Percentiles rank a stretch among this genome's conserved stretches.
These are phyloP conservation scores for Zygogramma bicolorata DNA, from an alignment of 2,888 invertebrate species.

Conservation along the genomic window DNA sequence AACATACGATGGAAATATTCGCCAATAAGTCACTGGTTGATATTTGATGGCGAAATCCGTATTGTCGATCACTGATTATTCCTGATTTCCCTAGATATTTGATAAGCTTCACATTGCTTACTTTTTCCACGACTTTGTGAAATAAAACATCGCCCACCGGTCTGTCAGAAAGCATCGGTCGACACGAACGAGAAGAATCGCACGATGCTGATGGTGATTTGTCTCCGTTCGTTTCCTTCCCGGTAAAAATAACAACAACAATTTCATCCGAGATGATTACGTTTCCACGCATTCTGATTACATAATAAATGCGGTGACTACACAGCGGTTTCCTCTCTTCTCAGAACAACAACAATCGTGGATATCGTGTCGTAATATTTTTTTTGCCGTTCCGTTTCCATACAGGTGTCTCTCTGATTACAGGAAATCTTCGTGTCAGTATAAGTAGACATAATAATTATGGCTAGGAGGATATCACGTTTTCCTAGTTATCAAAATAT, in stretches of 20 bases:
- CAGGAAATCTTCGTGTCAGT: constrained; percentile 3
- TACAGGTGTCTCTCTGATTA: constrained; percentile 5
- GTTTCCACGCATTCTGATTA: constrained; percentile 1
- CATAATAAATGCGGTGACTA: constrained; percentile 14
- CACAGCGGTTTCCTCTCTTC: constrained; percentile 13
- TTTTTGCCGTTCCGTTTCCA: background rate
- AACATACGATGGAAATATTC: too few species aligned
- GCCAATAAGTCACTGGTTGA: too few species aligned
- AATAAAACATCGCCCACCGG: too few species aligned
- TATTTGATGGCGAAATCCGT: too few species aligned
- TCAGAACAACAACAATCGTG: constrained; percentile 19
- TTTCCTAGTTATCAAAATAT: background rate
- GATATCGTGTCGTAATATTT: background rate
- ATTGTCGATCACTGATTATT: too few species aligned
- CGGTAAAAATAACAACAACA: background rate
- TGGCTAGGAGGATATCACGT: background rate
- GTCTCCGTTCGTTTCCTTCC: background rate
- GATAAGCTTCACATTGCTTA: too few species aligned
- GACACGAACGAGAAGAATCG: background rate
- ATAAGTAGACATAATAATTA: constrained; percentile 1
- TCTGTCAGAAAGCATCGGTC: background rate
- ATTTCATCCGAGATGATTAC: constrained; percentile 3
- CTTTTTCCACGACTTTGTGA: too few species aligned
- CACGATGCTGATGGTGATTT: background rate
- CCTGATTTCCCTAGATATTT: too few species aligned